These are phyloP conservation scores for Andrena dorsata DNA, from an alignment of 2,888 invertebrate genomes.

Conservation along the genomic window DNA sequence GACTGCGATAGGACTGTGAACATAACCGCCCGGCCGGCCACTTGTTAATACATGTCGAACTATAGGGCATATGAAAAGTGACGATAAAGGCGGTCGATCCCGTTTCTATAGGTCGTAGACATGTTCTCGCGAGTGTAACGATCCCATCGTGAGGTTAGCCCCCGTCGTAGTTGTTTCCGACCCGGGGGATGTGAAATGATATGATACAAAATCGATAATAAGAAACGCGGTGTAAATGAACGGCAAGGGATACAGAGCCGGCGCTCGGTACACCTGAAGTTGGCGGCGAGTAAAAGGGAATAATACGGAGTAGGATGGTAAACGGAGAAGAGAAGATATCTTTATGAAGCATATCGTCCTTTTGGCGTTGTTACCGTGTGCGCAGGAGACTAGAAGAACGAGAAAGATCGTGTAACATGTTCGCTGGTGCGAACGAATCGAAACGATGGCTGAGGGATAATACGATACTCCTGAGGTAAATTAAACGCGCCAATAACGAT, in stretches of 20 bases:
- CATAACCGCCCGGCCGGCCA: too few species aligned
- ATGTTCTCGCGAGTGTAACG: too few species aligned
- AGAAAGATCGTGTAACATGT: slow-evolving; percentile 84
- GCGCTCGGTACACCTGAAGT: too few species aligned
- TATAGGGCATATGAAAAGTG: too few species aligned
- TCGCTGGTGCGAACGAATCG: slow-evolving; percentile 87
- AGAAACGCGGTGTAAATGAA: slow-evolving; percentile 1
- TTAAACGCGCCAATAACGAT: slow-evolving; percentile 31
- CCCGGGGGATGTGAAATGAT: too few species aligned
- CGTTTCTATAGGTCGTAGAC: too few species aligned
- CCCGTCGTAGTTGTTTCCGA: too few species aligned
- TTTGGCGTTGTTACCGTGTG: slow-evolving; percentile 28
- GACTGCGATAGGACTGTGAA: too few species aligned
- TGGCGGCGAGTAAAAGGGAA: not conserved
- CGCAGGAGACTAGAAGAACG: slow-evolving; percentile 38
- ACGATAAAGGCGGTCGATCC: too few species aligned
- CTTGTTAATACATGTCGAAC: too few species aligned
- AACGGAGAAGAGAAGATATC: slow-evolving; percentile 1
- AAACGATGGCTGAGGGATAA: slow-evolving; percentile 87
- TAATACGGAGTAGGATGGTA: not conserved
- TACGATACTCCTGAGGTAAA: slow-evolving; percentile 83
- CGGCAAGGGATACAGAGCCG: too few species aligned
- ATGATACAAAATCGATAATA: not conserved
- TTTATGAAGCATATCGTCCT: slow-evolving; percentile 9
- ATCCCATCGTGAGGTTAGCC: too few species aligned